Base-by-base conservation (phyloP, 2,888 invertebrate genomes). In the Eudemis profundana region DNA sequence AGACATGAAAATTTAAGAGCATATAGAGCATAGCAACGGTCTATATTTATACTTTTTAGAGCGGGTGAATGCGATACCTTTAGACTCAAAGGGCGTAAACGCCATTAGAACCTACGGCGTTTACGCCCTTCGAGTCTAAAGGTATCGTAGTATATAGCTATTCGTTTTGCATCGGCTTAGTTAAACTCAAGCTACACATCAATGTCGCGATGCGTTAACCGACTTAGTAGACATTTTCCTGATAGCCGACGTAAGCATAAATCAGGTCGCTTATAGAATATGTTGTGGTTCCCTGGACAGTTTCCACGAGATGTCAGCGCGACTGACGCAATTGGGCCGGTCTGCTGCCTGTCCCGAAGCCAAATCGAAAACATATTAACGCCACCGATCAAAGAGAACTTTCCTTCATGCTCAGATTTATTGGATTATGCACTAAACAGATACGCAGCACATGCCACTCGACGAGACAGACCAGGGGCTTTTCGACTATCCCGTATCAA, bases 301-400 rank as follows among this genome's bases (percentile, higher is more conserved):
- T 78, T 84, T 85, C 83, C 84, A 81, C 72, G 78, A 82, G 79
- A 71, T 86, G 86, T 85, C 85, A 79, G 74, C 69, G 71, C 56
- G 69, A 65, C 76, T 89, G 89, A 89, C 90, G 91, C 82, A 86
- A 86, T 74, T 70, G 70, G 76, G 73, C 71, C 81, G 74, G 87
- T 86, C 87, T 87, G 86, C 80, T 73, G 74, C 70, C 76, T 76
- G 83, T 86, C 87, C 78, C 82, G 82, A 81, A 83, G 84, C 82
- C 81, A 83, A 84, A 89, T 89, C 77, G 83, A 85, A 88, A 87
- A 86, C 86, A 85, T 81, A 89, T 90, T 85, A 88, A 86, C 80
- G 77, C 83, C 81, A 70, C 84, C 81, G 89, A 90, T 91, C 89
- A 89, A 89, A 90, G 89, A 79, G 76, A 86, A 80, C 75, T 85